Base-by-base conservation (phyloP, 2,888 invertebrate species). In the Microdon myrmicae region DNA sequence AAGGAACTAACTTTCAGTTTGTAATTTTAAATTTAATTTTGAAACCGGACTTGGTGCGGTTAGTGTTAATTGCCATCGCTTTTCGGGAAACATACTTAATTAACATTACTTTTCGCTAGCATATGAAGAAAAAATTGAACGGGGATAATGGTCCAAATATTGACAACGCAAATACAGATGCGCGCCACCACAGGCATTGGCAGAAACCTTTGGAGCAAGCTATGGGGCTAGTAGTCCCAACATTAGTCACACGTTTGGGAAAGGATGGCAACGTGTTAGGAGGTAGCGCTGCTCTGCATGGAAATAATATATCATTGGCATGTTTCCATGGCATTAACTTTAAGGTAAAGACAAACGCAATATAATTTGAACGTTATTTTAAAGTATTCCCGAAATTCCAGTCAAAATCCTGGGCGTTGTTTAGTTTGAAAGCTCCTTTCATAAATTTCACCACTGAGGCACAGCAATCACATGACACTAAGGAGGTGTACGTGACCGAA, bases 301-400 rank as follows among this genome's bases (percentile, higher is more conserved):
- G 92, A 25, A 90, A 89, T 61, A 94, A 96, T 79, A 91, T 97
- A 53, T 94, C 96, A 4, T 82, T 97, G 68, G 96, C 96, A 3
- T 97, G 97, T 79, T 97, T 97, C 84, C 96, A 97, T 79, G 97
- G 97, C 22, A 92, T 94, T 75, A 96, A 96, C 81, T 95, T 97
- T 79, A 94, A 95, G 60, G 71, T 71, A 53, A 61, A 12, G 13
- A 12, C 3, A 3, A 2, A 14, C 3, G 4, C 0, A 5, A 12
- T 1, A 5, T 4, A 16, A 8, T 12, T 17, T 8, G 2, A 7
- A 2, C 2, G 4, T n/a, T 25, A 6, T n/a, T n/a, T n/a, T n/a
- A n/a, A n/a, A n/a, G n/a, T n/a, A n/a, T n/a, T n/a, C n/a, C n/a
- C n/a, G 10, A 8, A 6, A 5, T 60, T 56, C 23, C 12, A 71